These are phyloP conservation scores for Argyrosomus japonicus DNA, from an alignment of 2,113 vertebrate genomes.

Conservation along the genomic window DNA sequence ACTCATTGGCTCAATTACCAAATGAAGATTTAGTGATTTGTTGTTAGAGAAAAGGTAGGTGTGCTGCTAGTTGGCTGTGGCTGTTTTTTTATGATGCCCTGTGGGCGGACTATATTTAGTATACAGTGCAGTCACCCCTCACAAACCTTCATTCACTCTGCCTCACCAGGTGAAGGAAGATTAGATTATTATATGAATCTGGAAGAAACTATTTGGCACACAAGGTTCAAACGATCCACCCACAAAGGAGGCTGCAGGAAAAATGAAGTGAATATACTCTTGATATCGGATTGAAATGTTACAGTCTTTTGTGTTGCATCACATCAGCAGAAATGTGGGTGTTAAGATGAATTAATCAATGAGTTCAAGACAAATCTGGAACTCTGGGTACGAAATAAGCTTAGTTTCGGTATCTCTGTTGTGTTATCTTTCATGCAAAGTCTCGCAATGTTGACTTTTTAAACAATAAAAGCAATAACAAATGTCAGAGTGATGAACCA, in stretches of 20 bases:
- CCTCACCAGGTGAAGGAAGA: constrained; percentile 14
- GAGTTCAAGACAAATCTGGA: constrained; percentile 1
- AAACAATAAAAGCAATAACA: neutral
- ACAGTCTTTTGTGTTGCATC: neutral
- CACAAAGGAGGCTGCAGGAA: neutral
- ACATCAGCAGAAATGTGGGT: neutral
- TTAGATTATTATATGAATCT: neutral
- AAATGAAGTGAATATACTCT: neutral
- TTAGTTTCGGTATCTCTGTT: neutral
- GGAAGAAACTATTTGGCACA: neutral
- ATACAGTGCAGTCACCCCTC: constrained; percentile 17
- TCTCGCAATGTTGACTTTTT: neutral
- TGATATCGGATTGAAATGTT: neutral
- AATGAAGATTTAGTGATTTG: constrained; percentile 41
- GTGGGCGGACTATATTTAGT: constrained; percentile 16
- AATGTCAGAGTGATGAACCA: neutral
- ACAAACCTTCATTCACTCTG: constrained; percentile 13
- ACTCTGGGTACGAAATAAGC: no score
- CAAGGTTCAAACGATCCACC: constrained; percentile 13
- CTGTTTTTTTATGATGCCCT: constrained; percentile 5
- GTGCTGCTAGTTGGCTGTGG: constrained; percentile 9
- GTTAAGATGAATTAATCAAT: neutral
- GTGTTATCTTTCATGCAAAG: neutral
- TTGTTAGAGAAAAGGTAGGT: neutral
- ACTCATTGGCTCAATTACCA: constrained; percentile 42